Evolutionary conservation across 2,113 vertebrate species (phyloP).

Genomic region (Mesitornis unicolor): DNA sequence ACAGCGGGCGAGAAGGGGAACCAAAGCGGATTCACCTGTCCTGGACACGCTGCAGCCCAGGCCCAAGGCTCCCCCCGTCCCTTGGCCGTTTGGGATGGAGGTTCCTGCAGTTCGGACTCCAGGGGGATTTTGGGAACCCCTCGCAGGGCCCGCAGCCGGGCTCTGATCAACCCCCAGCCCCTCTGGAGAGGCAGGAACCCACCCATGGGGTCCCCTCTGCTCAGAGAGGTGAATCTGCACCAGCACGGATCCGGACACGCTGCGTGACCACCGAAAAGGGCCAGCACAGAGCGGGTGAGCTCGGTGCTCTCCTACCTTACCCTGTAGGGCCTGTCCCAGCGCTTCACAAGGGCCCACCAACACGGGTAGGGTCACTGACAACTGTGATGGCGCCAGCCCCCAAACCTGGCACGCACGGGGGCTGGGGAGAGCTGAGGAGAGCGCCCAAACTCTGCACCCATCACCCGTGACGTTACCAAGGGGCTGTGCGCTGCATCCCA

Average conservation of each 20-base stretch:
- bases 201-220: too few relatives aligned
- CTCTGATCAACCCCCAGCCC: too few relatives aligned
- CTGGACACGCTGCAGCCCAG: neutral
- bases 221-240: too few relatives aligned
- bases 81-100: neutral
- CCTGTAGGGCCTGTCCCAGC: accelerated
- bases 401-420: neutral
- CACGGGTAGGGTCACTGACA: neutral
- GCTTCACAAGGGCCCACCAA: neutral
- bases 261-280: too few relatives aligned
- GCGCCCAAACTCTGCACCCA: neutral
- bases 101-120: neutral
- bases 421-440: neutral
- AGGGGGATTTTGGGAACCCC: neutral
- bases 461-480: neutral
- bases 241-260: too few relatives aligned
- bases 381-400: neutral
- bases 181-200: neutral
- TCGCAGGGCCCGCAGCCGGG: too few relatives aligned
- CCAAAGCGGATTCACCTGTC: neutral
- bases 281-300: neutral
- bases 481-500: too few relatives aligned
- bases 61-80: neutral
- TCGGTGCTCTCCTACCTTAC: neutral
- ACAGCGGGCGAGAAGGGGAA: neutral